A percentile compares a stretch with the other conserved stretches of the same genome.
Evolutionary conservation across 2,113 vertebrate genomes (phyloP).

Genomic region (Mustelus asterias): DNA sequence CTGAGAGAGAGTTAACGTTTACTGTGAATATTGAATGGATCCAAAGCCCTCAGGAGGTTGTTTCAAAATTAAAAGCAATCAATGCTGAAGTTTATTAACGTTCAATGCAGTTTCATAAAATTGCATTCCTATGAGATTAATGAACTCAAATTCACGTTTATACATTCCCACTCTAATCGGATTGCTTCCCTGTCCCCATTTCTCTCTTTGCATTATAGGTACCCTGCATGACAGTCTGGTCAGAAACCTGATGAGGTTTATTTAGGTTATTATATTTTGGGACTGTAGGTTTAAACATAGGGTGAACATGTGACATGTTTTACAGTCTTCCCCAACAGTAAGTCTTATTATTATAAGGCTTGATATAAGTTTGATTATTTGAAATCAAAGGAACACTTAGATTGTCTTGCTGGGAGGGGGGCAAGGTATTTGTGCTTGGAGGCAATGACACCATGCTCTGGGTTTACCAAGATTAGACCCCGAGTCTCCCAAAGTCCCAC

Average conservation of each 20-base stretch:
- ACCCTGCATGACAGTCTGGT: background rate
- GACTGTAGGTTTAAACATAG: too few relatives aligned
- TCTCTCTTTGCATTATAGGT: background rate
- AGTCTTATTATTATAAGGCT: too few relatives aligned
- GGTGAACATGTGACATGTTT: background rate
- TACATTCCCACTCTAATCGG: background rate
- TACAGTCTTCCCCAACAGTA: too few relatives aligned
- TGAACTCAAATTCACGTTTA: background rate
- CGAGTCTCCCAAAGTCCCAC: too few relatives aligned
- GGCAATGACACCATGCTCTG: too few relatives aligned
- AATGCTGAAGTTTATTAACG: background rate
- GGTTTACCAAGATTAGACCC: too few relatives aligned
- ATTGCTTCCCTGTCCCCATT: background rate
- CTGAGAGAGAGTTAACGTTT: background rate
- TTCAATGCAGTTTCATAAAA: background rate
- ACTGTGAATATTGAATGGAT: background rate
- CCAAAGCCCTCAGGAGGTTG: background rate
- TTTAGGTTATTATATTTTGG: too few relatives aligned
- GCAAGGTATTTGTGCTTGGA: too few relatives aligned
- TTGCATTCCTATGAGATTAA: background rate
- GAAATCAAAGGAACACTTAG: too few relatives aligned
- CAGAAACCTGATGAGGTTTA: background rate
- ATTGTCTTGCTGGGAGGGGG: too few relatives aligned
- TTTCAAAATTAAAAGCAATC: background rate
- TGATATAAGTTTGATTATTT: too few relatives aligned